Percentiles rank a stretch among this genome's conserved stretches.
phyloP scores from a whole-genome alignment of 1,140 invertebrate species.

The Drosophila trapezifrons region DNA sequence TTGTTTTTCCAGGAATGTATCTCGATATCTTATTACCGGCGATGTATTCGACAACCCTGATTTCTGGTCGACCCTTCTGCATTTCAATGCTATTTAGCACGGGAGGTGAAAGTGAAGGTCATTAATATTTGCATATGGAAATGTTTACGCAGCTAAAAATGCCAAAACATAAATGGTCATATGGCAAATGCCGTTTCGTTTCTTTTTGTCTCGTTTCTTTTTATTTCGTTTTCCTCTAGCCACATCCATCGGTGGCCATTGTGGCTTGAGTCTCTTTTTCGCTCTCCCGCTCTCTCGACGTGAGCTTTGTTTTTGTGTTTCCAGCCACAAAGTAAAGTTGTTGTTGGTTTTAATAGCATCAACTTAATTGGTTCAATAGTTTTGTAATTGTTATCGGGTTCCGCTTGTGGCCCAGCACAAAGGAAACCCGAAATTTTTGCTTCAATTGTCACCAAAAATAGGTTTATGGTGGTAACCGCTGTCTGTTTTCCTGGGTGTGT shows the following conservation, averaged over 20 bases:
- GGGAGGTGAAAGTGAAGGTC: slow-evolving; percentile 81
- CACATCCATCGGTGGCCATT: slow-evolving; percentile 50
- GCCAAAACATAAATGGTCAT: slow-evolving; percentile 59
- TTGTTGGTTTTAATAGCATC: slow-evolving; percentile 57
- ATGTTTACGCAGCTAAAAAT: slow-evolving; percentile 66
- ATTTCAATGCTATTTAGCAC: slow-evolving; percentile 33
- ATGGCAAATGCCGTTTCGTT: slow-evolving; percentile 51
- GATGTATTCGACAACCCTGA: slow-evolving; percentile 4
- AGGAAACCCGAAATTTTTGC: slow-evolving; percentile 34
- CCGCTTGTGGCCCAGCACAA: slow-evolving; percentile 41
- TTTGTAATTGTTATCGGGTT: slow-evolving; percentile 70
- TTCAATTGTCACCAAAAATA: slow-evolving; percentile 74
- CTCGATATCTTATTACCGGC: no score
- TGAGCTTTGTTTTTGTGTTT: slow-evolving; percentile 24
- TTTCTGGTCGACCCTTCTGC: slow-evolving; percentile 25
- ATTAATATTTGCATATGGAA: slow-evolving; percentile 79
- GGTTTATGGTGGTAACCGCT: slow-evolving; percentile 50
- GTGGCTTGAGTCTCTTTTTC: slow-evolving; percentile 47
- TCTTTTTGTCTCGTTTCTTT: slow-evolving; percentile 24
- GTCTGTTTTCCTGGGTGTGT: slow-evolving; percentile 42
- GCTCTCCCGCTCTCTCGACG: slow-evolving; percentile 38
- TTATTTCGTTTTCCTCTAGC: slow-evolving; percentile 37
- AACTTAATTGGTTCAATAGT: slow-evolving; percentile 78
- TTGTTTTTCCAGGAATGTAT: background rate
- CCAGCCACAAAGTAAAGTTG: slow-evolving; percentile 36